These are phyloP conservation scores for Rhogogaster chlorosoma DNA, from an alignment of 2,888 invertebrate genomes.

Conservation along the genomic window DNA sequence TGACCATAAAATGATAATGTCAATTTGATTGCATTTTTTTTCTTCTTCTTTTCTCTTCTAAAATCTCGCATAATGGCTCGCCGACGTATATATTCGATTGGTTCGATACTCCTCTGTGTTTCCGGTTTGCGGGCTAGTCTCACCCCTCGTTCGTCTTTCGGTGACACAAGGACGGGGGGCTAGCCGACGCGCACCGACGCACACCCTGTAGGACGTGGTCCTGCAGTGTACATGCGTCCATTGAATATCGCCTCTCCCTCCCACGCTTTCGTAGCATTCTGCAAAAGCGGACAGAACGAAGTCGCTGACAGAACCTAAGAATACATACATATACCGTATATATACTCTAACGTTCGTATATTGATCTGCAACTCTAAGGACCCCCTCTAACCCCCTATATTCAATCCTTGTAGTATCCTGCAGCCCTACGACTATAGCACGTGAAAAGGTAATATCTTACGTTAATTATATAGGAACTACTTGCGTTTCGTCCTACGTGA, in stretches of 20 bases:
- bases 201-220: slow-evolving; percentile 8
- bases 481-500: neutral
- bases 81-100: neutral
- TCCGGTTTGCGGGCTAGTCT: slow-evolving; percentile 9
- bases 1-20: neutral
- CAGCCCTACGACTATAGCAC: neutral
- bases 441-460: slow-evolving; percentile 59
- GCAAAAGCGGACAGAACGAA: slow-evolving; percentile 7
- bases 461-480: slow-evolving; percentile 62
- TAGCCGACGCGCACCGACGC: slow-evolving; percentile 33
- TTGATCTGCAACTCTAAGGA: slow-evolving; percentile 63
- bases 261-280: neutral
- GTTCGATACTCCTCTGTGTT: slow-evolving; percentile 7
- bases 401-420: slow-evolving; percentile 22
- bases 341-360: slow-evolving; percentile 10
- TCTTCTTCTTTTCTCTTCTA: neutral
- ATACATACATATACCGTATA: slow-evolving; percentile 62
- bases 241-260: slow-evolving; percentile 58
- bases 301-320: slow-evolving; percentile 52
- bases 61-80: neutral
- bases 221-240: slow-evolving; percentile 53
- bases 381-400: slow-evolving; percentile 55
- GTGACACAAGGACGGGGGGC: slow-evolving; percentile 12
- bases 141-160: slow-evolving; percentile 42
- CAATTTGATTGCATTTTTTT: neutral